These are phyloP conservation scores for Climacteris rufus DNA, from an alignment of 2,113 vertebrate species.

Conservation along the genomic window DNA sequence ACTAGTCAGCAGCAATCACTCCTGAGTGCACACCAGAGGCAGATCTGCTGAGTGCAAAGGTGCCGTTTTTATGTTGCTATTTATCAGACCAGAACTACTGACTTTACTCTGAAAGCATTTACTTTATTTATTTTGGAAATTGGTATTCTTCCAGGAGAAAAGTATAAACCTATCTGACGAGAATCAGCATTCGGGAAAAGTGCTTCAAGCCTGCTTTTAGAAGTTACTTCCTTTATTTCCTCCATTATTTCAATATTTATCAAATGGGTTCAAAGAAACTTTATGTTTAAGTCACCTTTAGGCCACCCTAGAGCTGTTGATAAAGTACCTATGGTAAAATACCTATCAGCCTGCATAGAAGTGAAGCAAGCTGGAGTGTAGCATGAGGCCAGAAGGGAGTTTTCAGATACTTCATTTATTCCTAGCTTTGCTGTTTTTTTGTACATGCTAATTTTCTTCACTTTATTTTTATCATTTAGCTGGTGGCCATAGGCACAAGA, in stretches of 20 bases:
- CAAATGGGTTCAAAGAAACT: neutral
- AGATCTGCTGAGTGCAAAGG: slow-evolving; percentile 13
- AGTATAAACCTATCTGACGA: neutral
- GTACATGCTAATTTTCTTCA: neutral
- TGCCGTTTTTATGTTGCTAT: neutral
- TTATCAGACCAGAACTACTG: neutral
- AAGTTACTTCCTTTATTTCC: neutral
- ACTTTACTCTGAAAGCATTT: neutral
- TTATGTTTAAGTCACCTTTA: neutral
- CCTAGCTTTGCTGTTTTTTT: neutral
- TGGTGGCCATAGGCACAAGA: neutral
- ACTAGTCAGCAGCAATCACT: neutral
- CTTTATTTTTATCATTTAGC: neutral
- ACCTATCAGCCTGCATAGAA: neutral
- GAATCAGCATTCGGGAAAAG: neutral
- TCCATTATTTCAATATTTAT: neutral
- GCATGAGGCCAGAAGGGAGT: neutral
- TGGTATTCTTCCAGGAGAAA: neutral
- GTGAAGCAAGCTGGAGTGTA: neutral
- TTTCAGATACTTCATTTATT: neutral
- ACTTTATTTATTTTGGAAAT: neutral
- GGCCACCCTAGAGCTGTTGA: neutral
- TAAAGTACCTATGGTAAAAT: neutral
- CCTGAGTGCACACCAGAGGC: neutral
- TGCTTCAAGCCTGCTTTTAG: neutral